These are phyloP conservation scores for Addax nasomaculatus DNA, from an alignment of 2,113 vertebrate genomes.

Conservation along the genomic window DNA sequence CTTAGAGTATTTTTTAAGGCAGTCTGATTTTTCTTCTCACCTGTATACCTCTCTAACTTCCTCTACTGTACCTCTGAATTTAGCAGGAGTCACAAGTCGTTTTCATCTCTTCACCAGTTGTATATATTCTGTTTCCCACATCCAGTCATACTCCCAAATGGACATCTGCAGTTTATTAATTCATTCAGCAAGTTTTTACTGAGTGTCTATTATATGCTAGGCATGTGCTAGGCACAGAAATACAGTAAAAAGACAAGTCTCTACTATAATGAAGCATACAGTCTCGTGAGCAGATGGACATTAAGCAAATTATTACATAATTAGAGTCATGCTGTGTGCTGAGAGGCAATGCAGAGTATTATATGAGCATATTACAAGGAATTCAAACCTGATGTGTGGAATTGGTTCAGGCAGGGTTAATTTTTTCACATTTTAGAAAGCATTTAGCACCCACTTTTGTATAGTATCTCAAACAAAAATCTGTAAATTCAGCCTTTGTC, in stretches of 20 bases:
- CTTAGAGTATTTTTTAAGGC: slow-evolving; percentile 1
- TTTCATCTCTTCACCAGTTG: background rate
- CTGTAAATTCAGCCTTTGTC: slow-evolving; percentile 27
- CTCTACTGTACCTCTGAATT: background rate
- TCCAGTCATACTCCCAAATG: background rate
- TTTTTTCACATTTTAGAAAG: slow-evolving; percentile 40
- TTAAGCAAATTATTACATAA: background rate
- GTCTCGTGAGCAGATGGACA: background rate
- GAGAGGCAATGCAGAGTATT: background rate
- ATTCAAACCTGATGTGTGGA: background rate
- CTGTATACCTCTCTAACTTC: background rate
- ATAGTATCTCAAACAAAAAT: background rate
- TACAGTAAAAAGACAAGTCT: background rate
- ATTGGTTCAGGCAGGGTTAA: slow-evolving; percentile 22
- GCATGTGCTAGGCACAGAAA: background rate
- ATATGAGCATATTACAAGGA: background rate
- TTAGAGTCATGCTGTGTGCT: background rate
- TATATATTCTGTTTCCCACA: background rate
- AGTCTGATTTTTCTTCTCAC: slow-evolving; percentile 20
- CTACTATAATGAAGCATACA: background rate
- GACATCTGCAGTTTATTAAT: slow-evolving; percentile 6
- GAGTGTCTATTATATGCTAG: background rate
- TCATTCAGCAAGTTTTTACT: background rate
- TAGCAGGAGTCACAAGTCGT: background rate
- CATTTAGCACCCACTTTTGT: background rate